Evolutionary conservation across 2,797 vertebrate species (phyloP), one percentile per base, ranked within the genome.

Genomic region (Galagoides demidoff): DNA sequence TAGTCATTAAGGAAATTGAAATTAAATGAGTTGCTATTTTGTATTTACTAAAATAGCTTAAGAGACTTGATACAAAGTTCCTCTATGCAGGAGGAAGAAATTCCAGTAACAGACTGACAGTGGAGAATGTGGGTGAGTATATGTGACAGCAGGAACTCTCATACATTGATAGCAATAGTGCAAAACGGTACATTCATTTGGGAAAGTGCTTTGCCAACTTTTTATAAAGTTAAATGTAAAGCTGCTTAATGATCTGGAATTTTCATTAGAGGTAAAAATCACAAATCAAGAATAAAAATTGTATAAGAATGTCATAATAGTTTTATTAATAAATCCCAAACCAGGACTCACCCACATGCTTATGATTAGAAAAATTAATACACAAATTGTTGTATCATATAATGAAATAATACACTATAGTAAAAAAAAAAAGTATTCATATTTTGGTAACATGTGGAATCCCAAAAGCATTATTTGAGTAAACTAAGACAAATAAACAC

Each of bases 181-280:
- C 34, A n/a, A n/a, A 31, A 45, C 17, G 13, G 29, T n/a, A 43
- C 3, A n/a, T 74, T 61, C 34, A 31, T 57, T 59, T 22, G 22
- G 34, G 49, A 43, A 63, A 61, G 23, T 22, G 8, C 3, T 25
- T 88, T n/a, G 0, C 31, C 68, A 66, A 2, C 45, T 82, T 78
- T 22, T n/a, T 81, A 71, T 31, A 29, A 93, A 82, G 61, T 82
- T 82, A 73, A 93, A 39, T 55, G 23, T 76, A 89, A 85, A 87
- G 1, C n/a, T 27, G 19, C 17, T 8, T n/a, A 63, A 52, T 84
- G 55, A 31, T 27, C 31, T 71, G 23, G 34, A 63, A 39, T 57
- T 77, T 94, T 71, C 3, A 71, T 19, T 61, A 81, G 22, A 34
- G 78, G 22, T 43, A 39, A 88, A 84, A 84, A 39, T 71, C 10